These are phyloP conservation scores for Arbacia lixula DNA, from an alignment of 53 echinoderm and acorn worm genomes.

Conservation along the genomic window DNA sequence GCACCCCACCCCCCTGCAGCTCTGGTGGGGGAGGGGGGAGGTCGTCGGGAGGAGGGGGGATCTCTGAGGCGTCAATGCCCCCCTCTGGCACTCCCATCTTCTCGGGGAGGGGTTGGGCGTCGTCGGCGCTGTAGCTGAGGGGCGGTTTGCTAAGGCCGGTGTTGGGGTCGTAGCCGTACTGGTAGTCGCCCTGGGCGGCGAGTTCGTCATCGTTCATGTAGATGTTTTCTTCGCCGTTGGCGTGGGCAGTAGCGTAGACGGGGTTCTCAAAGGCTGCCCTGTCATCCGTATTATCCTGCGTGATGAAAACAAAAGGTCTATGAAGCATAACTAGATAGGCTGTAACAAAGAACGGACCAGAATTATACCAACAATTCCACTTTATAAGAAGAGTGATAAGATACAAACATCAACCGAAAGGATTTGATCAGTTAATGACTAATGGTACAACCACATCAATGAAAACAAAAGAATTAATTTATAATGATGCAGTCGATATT, in stretches of 20 bases:
- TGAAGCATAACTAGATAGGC: too few relatives aligned
- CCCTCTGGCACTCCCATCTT: constrained; percentile 77
- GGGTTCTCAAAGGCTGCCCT: constrained; percentile 79
- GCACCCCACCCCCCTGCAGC: background rate
- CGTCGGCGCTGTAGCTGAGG: constrained; percentile 4
- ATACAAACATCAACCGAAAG: too few relatives aligned
- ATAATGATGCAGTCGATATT: too few relatives aligned
- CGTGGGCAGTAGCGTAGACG: constrained; percentile 69
- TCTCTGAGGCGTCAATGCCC: constrained; percentile 61
- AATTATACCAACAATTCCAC: too few relatives aligned
- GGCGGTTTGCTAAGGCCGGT: constrained; percentile 50
- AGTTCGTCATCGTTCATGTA: constrained; percentile 57
- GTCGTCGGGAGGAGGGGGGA: constrained; percentile 62
- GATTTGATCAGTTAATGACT: too few relatives aligned
- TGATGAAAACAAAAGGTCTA: too few relatives aligned
- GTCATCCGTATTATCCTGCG: constrained; percentile 27
- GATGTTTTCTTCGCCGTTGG: constrained; percentile 59
- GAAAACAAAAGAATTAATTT: too few relatives aligned
- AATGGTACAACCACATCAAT: too few relatives aligned
- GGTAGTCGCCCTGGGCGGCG: background rate
- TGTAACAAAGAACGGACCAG: too few relatives aligned
- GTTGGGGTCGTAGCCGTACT: background rate
- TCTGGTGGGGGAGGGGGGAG: constrained; percentile 59
- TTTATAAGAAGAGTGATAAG: too few relatives aligned
- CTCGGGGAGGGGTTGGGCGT: constrained; percentile 64